phyloP scores from a whole-genome alignment of 2,888 invertebrate genomes.

The Pterobdella sp. region DNA sequence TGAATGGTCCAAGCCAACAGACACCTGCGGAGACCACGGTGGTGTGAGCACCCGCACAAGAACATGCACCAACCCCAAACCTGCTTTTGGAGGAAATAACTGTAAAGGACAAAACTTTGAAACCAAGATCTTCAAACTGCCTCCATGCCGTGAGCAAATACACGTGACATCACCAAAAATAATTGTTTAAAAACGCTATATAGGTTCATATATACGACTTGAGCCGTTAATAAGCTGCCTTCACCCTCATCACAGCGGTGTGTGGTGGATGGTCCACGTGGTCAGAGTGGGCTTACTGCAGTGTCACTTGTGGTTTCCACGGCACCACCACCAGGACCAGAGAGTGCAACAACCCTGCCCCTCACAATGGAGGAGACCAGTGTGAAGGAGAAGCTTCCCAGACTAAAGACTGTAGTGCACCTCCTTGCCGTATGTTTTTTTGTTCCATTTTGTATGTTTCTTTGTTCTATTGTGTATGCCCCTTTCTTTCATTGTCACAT shows the following conservation, averaged over 20 bases:
- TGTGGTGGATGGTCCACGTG: slow-evolving; percentile 38
- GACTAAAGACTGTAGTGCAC: slow-evolving; percentile 27
- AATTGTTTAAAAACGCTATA: too few species aligned
- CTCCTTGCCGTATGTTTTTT: slow-evolving; percentile 8
- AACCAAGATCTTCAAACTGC: slow-evolving; percentile 13
- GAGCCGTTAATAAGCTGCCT: too few species aligned
- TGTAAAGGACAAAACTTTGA: slow-evolving; percentile 26
- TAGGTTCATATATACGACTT: too few species aligned
- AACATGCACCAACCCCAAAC: slow-evolving; percentile 28
- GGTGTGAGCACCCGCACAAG: slow-evolving; percentile 12
- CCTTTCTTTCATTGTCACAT: too few species aligned
- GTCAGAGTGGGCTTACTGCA: slow-evolving; percentile 35
- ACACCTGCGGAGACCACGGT: slow-evolving; percentile 33
- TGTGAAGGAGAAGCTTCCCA: slow-evolving; percentile 32
- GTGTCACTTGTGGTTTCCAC: slow-evolving; percentile 37
- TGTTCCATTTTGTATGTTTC: too few species aligned
- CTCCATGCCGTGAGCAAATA: slow-evolving; percentile 25
- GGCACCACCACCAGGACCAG: slow-evolving; percentile 30
- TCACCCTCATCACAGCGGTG: slow-evolving; percentile 32
- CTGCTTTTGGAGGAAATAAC: slow-evolving; percentile 30
- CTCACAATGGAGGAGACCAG: slow-evolving; percentile 29
- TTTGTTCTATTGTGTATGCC: too few species aligned
- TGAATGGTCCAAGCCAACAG: slow-evolving; percentile 29
- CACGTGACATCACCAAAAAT: too few species aligned
- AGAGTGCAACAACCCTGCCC: slow-evolving; percentile 32